A percentile compares a stretch with the other conserved stretches of the same genome.
Conservation (phyloP, 2,113 vertebrate genomes). For the Myocastor coypus region DNA sequence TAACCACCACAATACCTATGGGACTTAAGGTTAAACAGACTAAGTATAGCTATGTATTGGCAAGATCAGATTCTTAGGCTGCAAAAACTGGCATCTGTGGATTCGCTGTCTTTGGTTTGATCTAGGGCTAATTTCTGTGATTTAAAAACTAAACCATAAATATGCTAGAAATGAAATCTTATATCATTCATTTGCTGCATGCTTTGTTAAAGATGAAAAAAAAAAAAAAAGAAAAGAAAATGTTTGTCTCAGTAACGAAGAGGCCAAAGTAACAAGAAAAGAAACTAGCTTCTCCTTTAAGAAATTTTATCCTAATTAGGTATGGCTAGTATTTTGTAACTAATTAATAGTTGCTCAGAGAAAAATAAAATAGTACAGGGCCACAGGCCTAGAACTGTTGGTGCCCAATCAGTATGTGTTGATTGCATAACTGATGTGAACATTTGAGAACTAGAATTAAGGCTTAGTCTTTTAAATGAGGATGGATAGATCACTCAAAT, state of each 20-base stretch:
- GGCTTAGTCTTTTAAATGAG: constrained; percentile 52
- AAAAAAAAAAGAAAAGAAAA: not conserved
- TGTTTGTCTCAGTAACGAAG: not conserved
- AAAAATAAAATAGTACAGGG: not conserved
- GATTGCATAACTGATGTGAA: constrained; percentile 31
- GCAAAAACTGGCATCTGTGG: not conserved
- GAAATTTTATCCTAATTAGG: constrained; percentile 65
- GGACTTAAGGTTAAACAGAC: not conserved
- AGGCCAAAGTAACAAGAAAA: not conserved
- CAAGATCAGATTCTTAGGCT: not conserved
- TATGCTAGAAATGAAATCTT: not conserved
- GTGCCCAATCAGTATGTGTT: not conserved
- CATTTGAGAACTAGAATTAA: constrained; percentile 41
- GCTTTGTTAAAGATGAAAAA: not conserved
- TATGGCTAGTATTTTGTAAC: constrained; percentile 42
- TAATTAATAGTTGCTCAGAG: constrained; percentile 61
- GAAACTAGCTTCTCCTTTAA: constrained; percentile 34
- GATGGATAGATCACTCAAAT: not conserved
- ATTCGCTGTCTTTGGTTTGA: not conserved
- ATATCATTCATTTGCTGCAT: not conserved
- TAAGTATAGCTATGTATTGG: not conserved
- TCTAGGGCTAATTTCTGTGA: not conserved
- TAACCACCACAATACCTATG: not conserved
- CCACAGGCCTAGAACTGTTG: not conserved
- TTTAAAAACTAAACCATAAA: not conserved